Percentiles rank a stretch among this genome's conserved stretches.
These are phyloP conservation scores for Heliothis subflexa DNA, from an alignment of 1,140 invertebrate genomes.

Conservation along the genomic window DNA sequence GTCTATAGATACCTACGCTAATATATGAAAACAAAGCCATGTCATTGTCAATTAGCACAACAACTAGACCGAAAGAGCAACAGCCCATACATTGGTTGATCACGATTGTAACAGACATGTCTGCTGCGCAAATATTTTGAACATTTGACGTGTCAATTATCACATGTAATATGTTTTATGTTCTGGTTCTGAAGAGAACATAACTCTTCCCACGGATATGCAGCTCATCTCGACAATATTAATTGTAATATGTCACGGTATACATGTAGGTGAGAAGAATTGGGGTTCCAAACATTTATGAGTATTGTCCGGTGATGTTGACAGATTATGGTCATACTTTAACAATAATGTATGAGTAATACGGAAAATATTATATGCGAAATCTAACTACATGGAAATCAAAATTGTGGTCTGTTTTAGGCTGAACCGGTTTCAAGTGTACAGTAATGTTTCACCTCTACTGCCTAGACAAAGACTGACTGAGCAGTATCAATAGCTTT, in stretches of 20 bases:
- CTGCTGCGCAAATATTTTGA: background rate
- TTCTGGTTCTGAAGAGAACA: background rate
- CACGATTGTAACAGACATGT: conserved; percentile 21
- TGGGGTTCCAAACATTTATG: background rate
- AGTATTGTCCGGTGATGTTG: background rate
- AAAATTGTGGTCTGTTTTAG: too few relatives aligned
- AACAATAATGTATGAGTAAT: too few relatives aligned
- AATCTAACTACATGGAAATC: too few relatives aligned
- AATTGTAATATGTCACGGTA: conserved; percentile 4
- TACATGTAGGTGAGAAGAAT: conserved; percentile 29
- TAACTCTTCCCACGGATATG: conserved; percentile 1
- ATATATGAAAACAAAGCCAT: background rate
- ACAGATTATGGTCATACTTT: too few relatives aligned
- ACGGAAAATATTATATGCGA: too few relatives aligned
- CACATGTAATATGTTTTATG: background rate
- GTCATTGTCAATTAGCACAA: background rate
- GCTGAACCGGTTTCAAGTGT: too few relatives aligned
- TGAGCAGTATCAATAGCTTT: too few relatives aligned
- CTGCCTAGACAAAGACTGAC: too few relatives aligned
- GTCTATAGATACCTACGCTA: too few relatives aligned
- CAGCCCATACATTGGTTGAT: conserved; percentile 8
- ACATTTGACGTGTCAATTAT: conserved; percentile 16
- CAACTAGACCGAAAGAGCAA: conserved; percentile 18
- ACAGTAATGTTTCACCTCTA: too few relatives aligned
- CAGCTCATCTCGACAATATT: conserved; percentile 5